Evolutionary conservation across 2,797 vertebrate species (phyloP), one percentile per base, ranked within the genome.

Genomic region (Centropyge bicolor): DNA sequence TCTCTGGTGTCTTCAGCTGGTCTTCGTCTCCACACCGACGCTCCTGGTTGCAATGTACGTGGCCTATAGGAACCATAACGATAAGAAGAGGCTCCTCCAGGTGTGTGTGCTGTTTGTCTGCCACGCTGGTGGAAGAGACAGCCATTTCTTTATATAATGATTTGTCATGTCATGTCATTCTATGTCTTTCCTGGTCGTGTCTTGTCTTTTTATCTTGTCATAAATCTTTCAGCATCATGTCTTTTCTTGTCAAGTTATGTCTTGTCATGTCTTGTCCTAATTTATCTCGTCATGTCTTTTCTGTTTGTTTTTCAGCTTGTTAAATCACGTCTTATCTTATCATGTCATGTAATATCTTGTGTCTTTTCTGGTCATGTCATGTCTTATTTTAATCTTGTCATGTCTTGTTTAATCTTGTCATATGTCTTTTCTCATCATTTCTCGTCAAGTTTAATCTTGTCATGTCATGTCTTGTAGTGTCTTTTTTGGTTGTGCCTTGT

Each of bases 1-100:
- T 38, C 94, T 95, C 49, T 95, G 95, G 95, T 93, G 93, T 69
- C 94, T 95, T 45, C 95, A 95, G 89, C 93, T 95, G 0, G 81
- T 95, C 84, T 95, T 94, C 5, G 94, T 95, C 31, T 93, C 95
- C 64, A 92, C 94, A 0, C 95, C 95, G 0, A 87, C 94, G 0
- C 91, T 95, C 41, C 81, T 95, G 66, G 92, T 95, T 0, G 80
- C 93, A 0, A 93, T 93, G 92, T 87, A 95, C 2, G 94, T 94
- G 78, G 86, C 90, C 52, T 94, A 94, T 48, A 80, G 89, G 38
- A 93, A 94, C 70, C 90, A 89, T 8, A 49, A 17, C 1, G 90
- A 90, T 13, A 95, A 91, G 81, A 92, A 83, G 80, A 84, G 75
- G 52, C 83, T 94, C 41, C 78, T 93, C 3, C 89, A 91, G 91